Evolutionary conservation across 2,888 invertebrate species (phyloP).

Genomic region (Drosophila pegasa): DNA sequence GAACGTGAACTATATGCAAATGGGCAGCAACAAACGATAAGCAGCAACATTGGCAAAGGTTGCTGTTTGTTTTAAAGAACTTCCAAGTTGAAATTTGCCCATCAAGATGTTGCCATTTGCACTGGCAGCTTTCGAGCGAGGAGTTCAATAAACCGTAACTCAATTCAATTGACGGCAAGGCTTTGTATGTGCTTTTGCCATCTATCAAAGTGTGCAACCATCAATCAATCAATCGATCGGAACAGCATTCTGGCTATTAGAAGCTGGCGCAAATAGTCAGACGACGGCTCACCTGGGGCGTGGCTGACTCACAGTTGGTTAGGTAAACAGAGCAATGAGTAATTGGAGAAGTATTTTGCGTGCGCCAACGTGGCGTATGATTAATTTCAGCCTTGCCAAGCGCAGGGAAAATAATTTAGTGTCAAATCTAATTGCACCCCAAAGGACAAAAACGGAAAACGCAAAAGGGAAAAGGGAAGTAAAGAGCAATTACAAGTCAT

Average conservation of each 20-base stretch:
- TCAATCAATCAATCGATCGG: slow-evolving; percentile 43
- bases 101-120: slow-evolving; percentile 5
- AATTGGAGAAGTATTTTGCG: slow-evolving; percentile 40
- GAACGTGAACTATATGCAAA: slow-evolving; percentile 65
- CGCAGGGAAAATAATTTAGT: slow-evolving; percentile 63
- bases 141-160: slow-evolving; percentile 32
- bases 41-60: slow-evolving; percentile 23
- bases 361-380: slow-evolving; percentile 64
- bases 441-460: slow-evolving; percentile 39
- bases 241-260: slow-evolving; percentile 37
- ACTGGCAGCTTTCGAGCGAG: neutral
- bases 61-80: neutral
- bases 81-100: neutral
- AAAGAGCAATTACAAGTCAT: slow-evolving; percentile 54
- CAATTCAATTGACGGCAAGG: slow-evolving; percentile 24
- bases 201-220: slow-evolving; percentile 8
- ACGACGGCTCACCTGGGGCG: slow-evolving; percentile 40
- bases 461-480: slow-evolving; percentile 5
- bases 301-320: slow-evolving; percentile 36
- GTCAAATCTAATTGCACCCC: slow-evolving; percentile 73
- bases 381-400: slow-evolving; percentile 59
- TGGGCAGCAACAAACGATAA: slow-evolving; percentile 45
- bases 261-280: slow-evolving; percentile 15
- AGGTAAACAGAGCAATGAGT: slow-evolving; percentile 30
- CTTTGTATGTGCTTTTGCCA: slow-evolving; percentile 16